A percentile compares a stretch with the other conserved stretches of the same genome.
These are phyloP conservation scores for Rhinopomastus cyanomelas DNA, from an alignment of 2,113 vertebrate genomes.

Conservation along the genomic window DNA sequence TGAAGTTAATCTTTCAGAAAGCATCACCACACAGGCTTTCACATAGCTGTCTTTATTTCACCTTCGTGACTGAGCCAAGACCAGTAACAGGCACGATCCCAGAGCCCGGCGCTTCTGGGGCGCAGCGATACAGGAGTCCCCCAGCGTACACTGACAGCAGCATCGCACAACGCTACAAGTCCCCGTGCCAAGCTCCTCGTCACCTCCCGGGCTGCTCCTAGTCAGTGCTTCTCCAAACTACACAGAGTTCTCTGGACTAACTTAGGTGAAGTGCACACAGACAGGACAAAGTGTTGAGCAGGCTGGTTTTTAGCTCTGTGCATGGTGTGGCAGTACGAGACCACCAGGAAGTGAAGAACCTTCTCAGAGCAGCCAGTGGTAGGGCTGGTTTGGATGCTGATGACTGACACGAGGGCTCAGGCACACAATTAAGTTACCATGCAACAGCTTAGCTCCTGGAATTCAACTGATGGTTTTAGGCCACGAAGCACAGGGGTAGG, in stretches of 20 bases:
- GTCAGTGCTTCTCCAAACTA: not conserved
- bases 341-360: not conserved
- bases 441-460: not conserved
- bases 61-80: slow-evolving; percentile 49
- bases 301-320: not conserved
- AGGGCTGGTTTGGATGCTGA: not conserved
- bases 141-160: not conserved
- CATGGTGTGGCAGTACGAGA: slow-evolving; percentile 25
- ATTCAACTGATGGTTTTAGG: not conserved
- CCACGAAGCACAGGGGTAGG: not conserved
- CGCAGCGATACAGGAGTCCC: slow-evolving; percentile 1
- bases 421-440: not conserved
- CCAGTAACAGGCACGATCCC: slow-evolving; percentile 33
- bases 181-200: slow-evolving; percentile 13
- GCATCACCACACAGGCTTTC: slow-evolving; percentile 61
- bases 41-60: slow-evolving; percentile 71
- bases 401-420: not conserved
- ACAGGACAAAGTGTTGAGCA: slow-evolving; percentile 35
- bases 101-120: slow-evolving; percentile 30
- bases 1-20: slow-evolving; percentile 42
- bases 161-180: not conserved
- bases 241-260: not conserved
- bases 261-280: slow-evolving; percentile 44
- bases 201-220: slow-evolving; percentile 38
- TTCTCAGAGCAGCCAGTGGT: not conserved